Conservation (phyloP, 2,797 vertebrate genomes). For the Phoxinus dragarum region DNA sequence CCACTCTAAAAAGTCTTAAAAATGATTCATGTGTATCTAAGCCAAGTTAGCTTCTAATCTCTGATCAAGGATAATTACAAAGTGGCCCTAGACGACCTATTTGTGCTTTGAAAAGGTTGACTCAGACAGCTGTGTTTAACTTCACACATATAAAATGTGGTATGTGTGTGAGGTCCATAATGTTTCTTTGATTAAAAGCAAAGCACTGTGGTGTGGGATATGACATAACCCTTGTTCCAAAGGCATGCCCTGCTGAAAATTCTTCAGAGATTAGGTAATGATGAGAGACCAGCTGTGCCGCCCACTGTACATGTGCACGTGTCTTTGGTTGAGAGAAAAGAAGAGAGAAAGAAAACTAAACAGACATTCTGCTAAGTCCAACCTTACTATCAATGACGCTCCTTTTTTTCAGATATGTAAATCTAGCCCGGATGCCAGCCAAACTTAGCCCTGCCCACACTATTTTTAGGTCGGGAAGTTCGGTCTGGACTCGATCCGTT, state of each 20-base stretch:
- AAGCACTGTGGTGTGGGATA: conserved; percentile 24
- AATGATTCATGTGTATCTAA: conserved; percentile 36
- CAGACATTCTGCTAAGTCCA: not conserved
- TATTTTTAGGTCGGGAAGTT: too few species aligned
- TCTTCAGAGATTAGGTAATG: conserved; percentile 55
- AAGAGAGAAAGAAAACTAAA: not conserved
- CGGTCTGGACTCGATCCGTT: too few species aligned
- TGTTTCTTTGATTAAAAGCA: conserved; percentile 44
- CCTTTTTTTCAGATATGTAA: not conserved
- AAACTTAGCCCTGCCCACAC: too few species aligned
- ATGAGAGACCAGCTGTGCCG: conserved; percentile 40
- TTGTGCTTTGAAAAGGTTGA: conserved; percentile 44
- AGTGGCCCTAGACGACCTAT: conserved; percentile 41
- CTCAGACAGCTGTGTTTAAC: conserved; percentile 45
- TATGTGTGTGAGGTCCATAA: conserved; percentile 36
- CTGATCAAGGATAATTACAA: conserved; percentile 58
- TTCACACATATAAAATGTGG: conserved; percentile 44
- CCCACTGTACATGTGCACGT: not conserved
- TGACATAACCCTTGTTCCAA: conserved; percentile 34
- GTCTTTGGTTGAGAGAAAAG: not conserved
- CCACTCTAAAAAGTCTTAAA: conserved; percentile 6
- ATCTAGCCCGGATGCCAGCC: not conserved
- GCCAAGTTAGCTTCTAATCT: conserved; percentile 38
- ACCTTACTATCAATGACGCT: not conserved
- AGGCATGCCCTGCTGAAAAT: conserved; percentile 45